A percentile compares a stretch with the other conserved stretches of the same genome.
These are phyloP conservation scores for Piaya cayana DNA, from an alignment of 2,113 vertebrate genomes.

Conservation along the genomic window DNA sequence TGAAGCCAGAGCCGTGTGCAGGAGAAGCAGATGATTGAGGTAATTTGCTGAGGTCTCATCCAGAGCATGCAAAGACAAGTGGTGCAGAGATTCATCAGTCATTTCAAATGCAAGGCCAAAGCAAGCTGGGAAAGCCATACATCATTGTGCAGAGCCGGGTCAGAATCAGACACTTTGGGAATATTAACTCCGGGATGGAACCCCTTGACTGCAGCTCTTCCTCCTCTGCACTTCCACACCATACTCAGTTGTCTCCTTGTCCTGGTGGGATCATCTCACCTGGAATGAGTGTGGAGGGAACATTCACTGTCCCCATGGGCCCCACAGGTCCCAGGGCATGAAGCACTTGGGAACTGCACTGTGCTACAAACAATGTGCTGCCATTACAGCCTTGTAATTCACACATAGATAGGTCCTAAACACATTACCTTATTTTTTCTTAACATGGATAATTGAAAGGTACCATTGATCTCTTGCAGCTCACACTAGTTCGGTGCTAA, in stretches of 20 bases:
- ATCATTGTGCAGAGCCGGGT: not conserved
- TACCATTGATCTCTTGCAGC: not conserved
- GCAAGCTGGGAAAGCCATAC: not conserved
- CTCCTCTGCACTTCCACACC: not conserved
- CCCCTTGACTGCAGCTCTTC: not conserved
- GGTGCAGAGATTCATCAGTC: not conserved
- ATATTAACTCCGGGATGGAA: not conserved
- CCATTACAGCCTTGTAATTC: not conserved
- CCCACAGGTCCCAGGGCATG: not conserved
- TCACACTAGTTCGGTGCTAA: not conserved
- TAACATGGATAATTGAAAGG: accelerated
- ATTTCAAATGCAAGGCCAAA: not conserved
- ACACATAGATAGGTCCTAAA: not conserved
- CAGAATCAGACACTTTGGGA: not conserved
- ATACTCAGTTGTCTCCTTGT: not conserved
- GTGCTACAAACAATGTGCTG: not conserved
- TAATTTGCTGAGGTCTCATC: not conserved
- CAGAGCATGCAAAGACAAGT: not conserved
- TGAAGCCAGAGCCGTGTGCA: not conserved
- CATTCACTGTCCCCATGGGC: accelerated
- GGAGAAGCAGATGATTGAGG: not conserved
- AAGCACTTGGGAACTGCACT: not conserved
- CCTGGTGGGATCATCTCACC: not conserved
- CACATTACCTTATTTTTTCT: not conserved
- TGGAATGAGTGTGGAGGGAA: not conserved